Base-by-base conservation (phyloP, 2,797 vertebrate species). In the Pangasius macronema region DNA sequence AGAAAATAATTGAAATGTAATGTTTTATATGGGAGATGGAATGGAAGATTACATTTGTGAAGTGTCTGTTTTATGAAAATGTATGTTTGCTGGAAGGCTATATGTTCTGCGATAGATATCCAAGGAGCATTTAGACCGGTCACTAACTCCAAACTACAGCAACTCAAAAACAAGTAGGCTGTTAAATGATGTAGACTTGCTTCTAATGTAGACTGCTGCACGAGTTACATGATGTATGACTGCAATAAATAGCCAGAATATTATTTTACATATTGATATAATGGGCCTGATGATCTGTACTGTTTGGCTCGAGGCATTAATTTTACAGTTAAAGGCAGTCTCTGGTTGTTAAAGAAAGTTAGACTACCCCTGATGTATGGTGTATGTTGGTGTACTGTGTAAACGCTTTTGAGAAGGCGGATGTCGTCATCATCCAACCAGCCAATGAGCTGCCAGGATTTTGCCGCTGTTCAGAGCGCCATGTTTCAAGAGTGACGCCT, bases 381-480 rank as follows among this genome's bases (percentile, higher is more conserved):
- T 14, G 2, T 6, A n/a, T n/a, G 1, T 3, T 27, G 42, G 3
- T 72, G 39, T 39, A 24, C 22, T 72, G 20, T 24, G 36, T 24
- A 10, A 72, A 36, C 36, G 9, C 39, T 42, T 42, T 42, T 42
- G 2, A 36, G 18, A 20, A 6, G 18, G 16, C n/a, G 13, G 2
- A 2, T 5, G 11, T 75, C 88, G 87, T 76, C 76, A 70, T 53
- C 61, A 20, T 1, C 24, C 22, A 36, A 27, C 3, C 42, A 63
- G 70, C 92, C 92, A 93, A 92, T 92, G 83, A 88, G 49, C 61
- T 2, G 3, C 0, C 27, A 24, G 18, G 39, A 5, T 82, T 88
- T 95, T 95, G 93, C 93, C 95, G 96, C 95, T 94, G 94, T 84
- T 89, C 57, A 51, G 79, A 91, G 94, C 96, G 96, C 94, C 95